Evolutionary conservation across 2,888 invertebrate genomes (phyloP), one percentile per base, ranked within the genome.

Genomic region (Ormyrus labotus): DNA sequence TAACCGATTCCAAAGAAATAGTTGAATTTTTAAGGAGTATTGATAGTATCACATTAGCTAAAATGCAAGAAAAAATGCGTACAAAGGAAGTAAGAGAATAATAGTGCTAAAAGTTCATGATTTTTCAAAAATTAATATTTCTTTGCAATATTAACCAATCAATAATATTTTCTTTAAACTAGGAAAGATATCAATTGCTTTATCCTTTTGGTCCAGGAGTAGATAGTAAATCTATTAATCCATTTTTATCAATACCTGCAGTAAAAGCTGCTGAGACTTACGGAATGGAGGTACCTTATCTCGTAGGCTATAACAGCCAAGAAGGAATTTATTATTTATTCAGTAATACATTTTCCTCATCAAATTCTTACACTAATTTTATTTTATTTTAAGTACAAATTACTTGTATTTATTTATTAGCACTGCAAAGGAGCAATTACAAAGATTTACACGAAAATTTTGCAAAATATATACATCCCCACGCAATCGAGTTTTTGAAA

Each of bases 271-370:
- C 77, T 0, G 81, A 87, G 51, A 73, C 34, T 34, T 34, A 84
- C 0, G 89, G 89, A 64, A 83, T 92, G 19, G 91, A 92, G 85
- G 91, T 93, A 2, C 93, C 93, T 0, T 91, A 90, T n/a, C 90
- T 93, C 78, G 85, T 91, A 19, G 93, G 93, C 3, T 91, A 91
- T 83, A 92, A 92, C 81, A 89, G 90, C 19, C 88, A 91, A 58
- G 93, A 93, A 86, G 92, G 93, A 45, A 92, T 60, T 5, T 82
- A 77, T 10, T 80, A 77, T 55, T 60, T 80, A 50, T 60, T 75
- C 10, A 61, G 82, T 82, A 64, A 34, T 34, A 2, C 34, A 78
- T 34, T 34, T 34, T 34, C 34, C 34, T 34, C 34, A 34, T 34
- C 4, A 34, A 34, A 34, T 75, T 53, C 13, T 34, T 34, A 34